Percentiles rank a stretch among this genome's conserved stretches.
Evolutionary conservation across 2,888 invertebrate species (phyloP).

Genomic region (Conchocele bisecta): DNA sequence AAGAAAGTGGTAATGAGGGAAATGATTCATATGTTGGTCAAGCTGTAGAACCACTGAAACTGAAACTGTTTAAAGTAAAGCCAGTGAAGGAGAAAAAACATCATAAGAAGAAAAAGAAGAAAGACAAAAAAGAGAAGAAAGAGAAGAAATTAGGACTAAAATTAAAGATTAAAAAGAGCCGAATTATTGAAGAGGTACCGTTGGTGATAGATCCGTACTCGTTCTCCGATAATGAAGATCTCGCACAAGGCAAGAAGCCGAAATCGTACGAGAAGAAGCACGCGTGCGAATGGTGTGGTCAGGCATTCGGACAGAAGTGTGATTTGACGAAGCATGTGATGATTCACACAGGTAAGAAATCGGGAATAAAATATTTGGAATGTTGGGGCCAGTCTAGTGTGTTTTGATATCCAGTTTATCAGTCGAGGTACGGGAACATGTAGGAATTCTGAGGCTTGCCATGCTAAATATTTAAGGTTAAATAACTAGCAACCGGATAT

Average conservation of each 20-base stretch:
- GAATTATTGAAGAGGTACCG: no score
- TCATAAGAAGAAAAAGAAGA: conserved; percentile 54
- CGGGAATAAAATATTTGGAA: no score
- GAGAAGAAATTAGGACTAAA: no score
- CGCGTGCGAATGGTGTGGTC: conserved; percentile 52
- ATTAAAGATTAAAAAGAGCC: no score
- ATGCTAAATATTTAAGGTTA: no score
- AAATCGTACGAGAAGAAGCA: conserved; percentile 52
- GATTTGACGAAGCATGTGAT: conserved; percentile 51
- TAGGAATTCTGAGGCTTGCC: no score
- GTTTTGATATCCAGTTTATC: no score
- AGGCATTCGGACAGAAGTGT: conserved; percentile 54
- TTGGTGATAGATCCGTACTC: no score
- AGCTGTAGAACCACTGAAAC: conserved; percentile 57
- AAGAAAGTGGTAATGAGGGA: background rate
- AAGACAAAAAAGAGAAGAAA: conserved; percentile 38
- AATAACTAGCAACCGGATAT: no score
- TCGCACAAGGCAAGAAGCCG: conserved; percentile 6
- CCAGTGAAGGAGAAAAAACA: conserved; percentile 54
- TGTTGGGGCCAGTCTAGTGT: no score
- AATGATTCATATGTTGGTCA: conserved; percentile 32
- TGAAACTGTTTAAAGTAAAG: conserved; percentile 53
- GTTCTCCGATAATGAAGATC: background rate
- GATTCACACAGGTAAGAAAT: conserved; percentile 59
- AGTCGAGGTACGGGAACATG: no score